phyloP scores from a whole-genome alignment of 2,113 vertebrate species.

The Cinclus cinclus region DNA sequence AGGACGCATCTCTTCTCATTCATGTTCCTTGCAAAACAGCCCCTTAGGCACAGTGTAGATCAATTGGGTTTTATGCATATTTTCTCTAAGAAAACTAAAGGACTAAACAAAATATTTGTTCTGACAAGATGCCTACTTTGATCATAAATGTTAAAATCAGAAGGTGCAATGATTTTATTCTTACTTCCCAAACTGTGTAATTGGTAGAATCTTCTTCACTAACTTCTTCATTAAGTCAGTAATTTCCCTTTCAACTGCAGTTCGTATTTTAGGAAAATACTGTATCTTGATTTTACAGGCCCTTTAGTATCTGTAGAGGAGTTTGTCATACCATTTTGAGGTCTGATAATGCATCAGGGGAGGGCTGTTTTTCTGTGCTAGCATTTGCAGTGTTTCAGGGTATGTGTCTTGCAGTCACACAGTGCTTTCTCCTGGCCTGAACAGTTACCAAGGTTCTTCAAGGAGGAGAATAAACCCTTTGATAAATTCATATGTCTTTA shows the following conservation, averaged over 20 bases:
- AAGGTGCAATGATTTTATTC: not conserved
- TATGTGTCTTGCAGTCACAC: not conserved
- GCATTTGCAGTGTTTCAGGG: not conserved
- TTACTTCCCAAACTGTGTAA: not conserved
- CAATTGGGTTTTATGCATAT: not conserved
- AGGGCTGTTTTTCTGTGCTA: not conserved
- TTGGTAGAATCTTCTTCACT: not conserved
- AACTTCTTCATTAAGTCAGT: not conserved
- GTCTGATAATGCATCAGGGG: not conserved
- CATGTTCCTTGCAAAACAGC: not conserved
- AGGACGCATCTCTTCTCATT: not conserved
- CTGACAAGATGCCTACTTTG: slow-evolving; percentile 4
- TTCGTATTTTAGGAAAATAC: not conserved
- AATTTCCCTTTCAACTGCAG: not conserved
- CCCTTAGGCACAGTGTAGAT: not conserved
- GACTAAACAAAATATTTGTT: slow-evolving; percentile 14
- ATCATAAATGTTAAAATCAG: not conserved
- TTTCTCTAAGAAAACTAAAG: not conserved
- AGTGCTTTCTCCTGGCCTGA: not conserved
- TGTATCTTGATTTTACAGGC: not conserved
- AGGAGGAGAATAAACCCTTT: not conserved
- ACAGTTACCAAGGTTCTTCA: not conserved
- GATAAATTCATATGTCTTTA: not conserved
- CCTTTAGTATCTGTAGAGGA: not conserved
- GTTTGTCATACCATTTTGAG: not conserved